Base-by-base conservation (phyloP, 2,113 vertebrate species). In the Petrocephalus zakoni region DNA sequence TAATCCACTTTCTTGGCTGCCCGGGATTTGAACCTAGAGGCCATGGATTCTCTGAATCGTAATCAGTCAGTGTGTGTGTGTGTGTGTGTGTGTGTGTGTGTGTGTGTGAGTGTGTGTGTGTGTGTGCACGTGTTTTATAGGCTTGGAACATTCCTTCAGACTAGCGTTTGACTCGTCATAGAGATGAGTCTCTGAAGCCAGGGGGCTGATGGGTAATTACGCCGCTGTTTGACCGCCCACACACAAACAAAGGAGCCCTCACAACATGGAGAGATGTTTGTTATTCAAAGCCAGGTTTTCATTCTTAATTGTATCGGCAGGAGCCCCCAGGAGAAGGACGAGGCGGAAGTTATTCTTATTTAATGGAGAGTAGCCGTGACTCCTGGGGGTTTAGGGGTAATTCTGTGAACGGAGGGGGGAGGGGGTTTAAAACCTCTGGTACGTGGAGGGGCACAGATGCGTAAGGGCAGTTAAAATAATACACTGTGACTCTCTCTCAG, bases 231-330 rank as follows among this genome's bases (percentile, higher is more conserved):
- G 37, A 42, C 34, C 34, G 15, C 72, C 72, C 72, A 37, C 34
- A 37, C 68, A 78, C 29, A 78, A 78, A 78, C 72, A 78, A 78
- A 78, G 72, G 37, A 78, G 72, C 61, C 61, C 61, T 13, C 25
- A 42, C 72, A 42, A 78, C 15, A 37, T 34, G 34, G 72, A 42
- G 34, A 37, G 34, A 78, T 78, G 34, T 15, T 78, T 78, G 34
- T 42, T 37, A 78, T 42, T 78, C 72, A 78, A 42, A 78, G 72
- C 29, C 72, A 78, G 72, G 72, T 78, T 78, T 78, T 42, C 72
- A 78, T 78, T 78, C 72, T 78, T 78, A 78, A 78, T 78, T 78
- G 72, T 19, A 78, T 78, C 34, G 72, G 72, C 34, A 78, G 72
- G 15, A 78, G 29, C 34, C 72, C 72, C 72, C 72, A 78, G 72